Evolutionary conservation across 2,888 invertebrate genomes (phyloP).

Genomic region (Sarcophaga variegata): DNA sequence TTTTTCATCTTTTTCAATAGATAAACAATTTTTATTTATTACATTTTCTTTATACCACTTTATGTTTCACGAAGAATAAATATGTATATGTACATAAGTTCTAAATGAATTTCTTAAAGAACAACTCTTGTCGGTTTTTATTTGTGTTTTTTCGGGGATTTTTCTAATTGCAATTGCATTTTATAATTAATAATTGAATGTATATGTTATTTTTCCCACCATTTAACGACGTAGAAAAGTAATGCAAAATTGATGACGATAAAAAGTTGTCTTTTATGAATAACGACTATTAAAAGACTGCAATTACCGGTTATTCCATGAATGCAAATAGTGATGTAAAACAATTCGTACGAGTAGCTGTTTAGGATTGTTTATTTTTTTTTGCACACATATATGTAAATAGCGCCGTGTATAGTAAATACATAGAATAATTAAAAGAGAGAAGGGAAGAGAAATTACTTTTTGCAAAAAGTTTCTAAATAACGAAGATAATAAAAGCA

Average conservation of each 20-base stretch:
- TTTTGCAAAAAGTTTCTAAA: too few species aligned
- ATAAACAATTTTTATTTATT: conserved; percentile 69
- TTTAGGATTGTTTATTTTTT: too few species aligned
- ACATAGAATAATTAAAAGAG: too few species aligned
- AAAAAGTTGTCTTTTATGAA: conserved; percentile 39
- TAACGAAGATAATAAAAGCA: too few species aligned
- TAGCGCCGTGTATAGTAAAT: too few species aligned
- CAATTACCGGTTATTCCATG: not conserved
- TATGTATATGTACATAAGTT: not conserved
- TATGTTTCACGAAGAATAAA: not conserved
- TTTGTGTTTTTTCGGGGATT: not conserved
- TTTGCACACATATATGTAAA: too few species aligned
- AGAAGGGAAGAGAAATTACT: too few species aligned
- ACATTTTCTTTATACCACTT: conserved; percentile 42
- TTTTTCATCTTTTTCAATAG: conserved; percentile 63
- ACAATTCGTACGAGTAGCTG: not conserved
- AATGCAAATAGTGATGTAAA: not conserved
- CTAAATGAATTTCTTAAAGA: not conserved
- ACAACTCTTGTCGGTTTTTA: not conserved
- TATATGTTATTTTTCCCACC: conserved; percentile 62
- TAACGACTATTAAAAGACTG: not conserved
- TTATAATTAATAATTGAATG: conserved; percentile 14
- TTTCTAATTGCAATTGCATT: not conserved
- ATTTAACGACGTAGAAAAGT: conserved; percentile 66
- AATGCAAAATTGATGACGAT: conserved; percentile 66